A percentile compares a stretch with the other conserved stretches of the same genome.
These are phyloP conservation scores for Octopus bimaculoides DNA, from an alignment of 1,140 invertebrate genomes.

Conservation along the genomic window DNA sequence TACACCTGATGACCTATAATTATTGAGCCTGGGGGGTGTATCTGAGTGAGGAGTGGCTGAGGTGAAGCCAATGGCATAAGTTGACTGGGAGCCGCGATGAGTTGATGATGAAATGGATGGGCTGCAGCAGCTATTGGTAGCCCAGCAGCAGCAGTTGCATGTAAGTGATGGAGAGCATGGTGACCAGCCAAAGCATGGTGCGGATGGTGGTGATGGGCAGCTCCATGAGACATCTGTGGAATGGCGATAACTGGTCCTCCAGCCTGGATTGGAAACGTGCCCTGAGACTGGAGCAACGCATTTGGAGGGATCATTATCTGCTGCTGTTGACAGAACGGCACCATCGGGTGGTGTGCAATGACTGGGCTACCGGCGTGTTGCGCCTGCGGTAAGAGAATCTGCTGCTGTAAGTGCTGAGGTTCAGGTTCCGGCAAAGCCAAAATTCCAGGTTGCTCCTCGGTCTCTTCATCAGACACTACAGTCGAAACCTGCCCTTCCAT, in stretches of 20 bases:
- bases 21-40: constrained; percentile 16
- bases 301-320: constrained; percentile 21
- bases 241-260: constrained; percentile 28
- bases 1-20: constrained; percentile 26
- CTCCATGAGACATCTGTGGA: constrained; percentile 19
- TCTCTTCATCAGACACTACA: constrained; percentile 25
- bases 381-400: constrained; percentile 23
- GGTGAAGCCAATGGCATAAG: constrained; percentile 10
- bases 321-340: constrained; percentile 19
- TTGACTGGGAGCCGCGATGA: constrained; percentile 23
- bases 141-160: constrained; percentile 20
- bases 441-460: constrained; percentile 21
- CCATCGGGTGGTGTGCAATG: constrained; percentile 4
- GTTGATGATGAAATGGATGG: constrained; percentile 22
- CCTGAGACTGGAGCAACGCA: constrained; percentile 13
- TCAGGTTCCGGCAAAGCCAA: constrained; percentile 19
- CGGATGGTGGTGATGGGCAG: constrained; percentile 18
- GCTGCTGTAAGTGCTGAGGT: constrained; percentile 6
- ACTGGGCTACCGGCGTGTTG: constrained; percentile 25
- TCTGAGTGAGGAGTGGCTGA: constrained; percentile 13
- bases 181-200: constrained; percentile 7
- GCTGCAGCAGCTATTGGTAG: constrained; percentile 9
- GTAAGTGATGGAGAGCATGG: constrained; percentile 5
- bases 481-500: constrained; percentile 25
- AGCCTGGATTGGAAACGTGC: constrained; percentile 25